Evolutionary conservation across 2,113 vertebrate species (phyloP), one percentile per base, ranked within the genome.

Genomic region (Pungitius pungitius): DNA sequence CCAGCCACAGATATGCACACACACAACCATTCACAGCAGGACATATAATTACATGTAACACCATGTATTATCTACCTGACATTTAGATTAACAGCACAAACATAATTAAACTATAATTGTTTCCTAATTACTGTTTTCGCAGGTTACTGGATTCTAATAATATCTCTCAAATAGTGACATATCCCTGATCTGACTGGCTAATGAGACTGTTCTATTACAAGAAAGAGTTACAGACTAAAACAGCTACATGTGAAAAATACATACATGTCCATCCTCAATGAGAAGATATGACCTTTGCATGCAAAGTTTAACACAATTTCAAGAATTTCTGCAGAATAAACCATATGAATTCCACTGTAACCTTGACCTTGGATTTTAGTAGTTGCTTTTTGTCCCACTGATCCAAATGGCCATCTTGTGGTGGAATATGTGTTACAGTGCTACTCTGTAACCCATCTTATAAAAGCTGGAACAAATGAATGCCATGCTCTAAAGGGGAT

Each of bases 91-190:
- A 67, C 40, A 13, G 39, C 43, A 66, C 30, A 68, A 59, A 66
- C 10, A 49, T 42, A 67, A 82, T 76, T 76, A 61, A 73, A 69
- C 9, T 27, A 27, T 15, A 72, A 54, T 37, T 35, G 33, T 35
- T 35, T 35, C 33, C 33, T 24, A 62, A 60, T 73, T 22, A 35
- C 22, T 11, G 51, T 26, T 61, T 73, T 62, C 51, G 24, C 22
- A 68, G 49, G 6, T 51, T 63, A 35, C 1, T 37, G 24, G 2
- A 61, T 13, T 43, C 26, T 66, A 37, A 54, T 73, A 42, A 62
- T 60, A 63, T 7, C n/a, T 20, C 24, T 67, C 62, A 52, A 14
- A 59, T 3, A 6, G 42, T 27, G 27, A 47, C 52, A 58, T 3
- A 37, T 5, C 22, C 20, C 27, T 54, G 26, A 40, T 24, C 22